These are phyloP conservation scores for Pseudotriccus pelzelni DNA, from an alignment of 2,797 vertebrate genomes.

Conservation along the genomic window DNA sequence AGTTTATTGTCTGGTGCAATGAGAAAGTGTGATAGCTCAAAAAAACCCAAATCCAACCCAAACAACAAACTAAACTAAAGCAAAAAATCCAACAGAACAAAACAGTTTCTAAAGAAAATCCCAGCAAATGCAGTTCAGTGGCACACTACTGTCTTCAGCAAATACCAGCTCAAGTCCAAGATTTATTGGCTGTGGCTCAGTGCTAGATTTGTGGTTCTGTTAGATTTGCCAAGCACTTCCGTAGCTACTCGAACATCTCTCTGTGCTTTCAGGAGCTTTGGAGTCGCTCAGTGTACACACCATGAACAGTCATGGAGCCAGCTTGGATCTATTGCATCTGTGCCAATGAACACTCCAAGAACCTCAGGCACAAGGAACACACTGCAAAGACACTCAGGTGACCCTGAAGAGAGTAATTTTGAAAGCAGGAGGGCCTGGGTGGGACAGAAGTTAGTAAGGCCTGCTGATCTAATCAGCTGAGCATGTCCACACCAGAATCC, in stretches of 20 bases:
- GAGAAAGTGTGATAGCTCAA: neutral
- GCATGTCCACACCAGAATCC: neutral
- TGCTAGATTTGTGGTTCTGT: neutral
- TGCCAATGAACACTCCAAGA: neutral
- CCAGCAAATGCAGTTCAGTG: neutral
- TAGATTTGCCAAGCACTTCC: neutral
- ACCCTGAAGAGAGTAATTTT: neutral
- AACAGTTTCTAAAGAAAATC: neutral
- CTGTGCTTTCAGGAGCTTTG: neutral
- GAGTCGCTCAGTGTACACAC: fast-evolving
- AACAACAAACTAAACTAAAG: neutral
- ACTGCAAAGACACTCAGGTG: neutral
- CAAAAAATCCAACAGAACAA: neutral
- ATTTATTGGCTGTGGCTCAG: neutral
- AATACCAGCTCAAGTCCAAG: neutral
- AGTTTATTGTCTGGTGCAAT: neutral
- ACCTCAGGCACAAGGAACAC: neutral
- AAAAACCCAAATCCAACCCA: neutral
- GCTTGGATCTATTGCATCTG: neutral
- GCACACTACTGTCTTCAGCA: neutral
- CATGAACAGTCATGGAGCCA: neutral
- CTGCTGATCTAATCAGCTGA: neutral
- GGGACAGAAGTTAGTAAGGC: neutral
- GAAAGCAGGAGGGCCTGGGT: neutral
- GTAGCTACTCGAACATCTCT: neutral